phyloP scores from a whole-genome alignment of 2,888 invertebrate genomes.

The Diogma glabrata region DNA sequence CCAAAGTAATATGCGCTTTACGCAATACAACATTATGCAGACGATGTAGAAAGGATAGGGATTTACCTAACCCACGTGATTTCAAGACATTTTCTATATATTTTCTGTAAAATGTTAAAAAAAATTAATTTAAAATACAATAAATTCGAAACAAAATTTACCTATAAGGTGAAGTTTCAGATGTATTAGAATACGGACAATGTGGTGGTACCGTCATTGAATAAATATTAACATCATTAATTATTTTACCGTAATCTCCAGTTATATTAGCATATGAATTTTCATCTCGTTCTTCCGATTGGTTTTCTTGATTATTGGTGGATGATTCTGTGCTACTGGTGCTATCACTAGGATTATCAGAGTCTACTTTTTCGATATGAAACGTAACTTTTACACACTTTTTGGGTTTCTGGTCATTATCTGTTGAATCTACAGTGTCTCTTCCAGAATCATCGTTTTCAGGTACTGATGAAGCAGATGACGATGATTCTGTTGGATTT shows the following conservation, averaged over 20 bases:
- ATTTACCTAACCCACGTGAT: slow-evolving; percentile 72
- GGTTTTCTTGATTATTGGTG: not conserved
- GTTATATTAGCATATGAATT: too few species aligned
- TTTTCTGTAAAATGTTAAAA: too few species aligned
- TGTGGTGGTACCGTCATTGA: too few species aligned
- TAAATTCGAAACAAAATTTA: too few species aligned
- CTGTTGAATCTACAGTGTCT: slow-evolving; percentile 14
- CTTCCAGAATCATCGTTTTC: slow-evolving; percentile 31
- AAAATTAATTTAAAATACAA: too few species aligned
- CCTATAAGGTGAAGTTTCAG: too few species aligned
- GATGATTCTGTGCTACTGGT: slow-evolving; percentile 35
- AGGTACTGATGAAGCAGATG: slow-evolving; percentile 32
- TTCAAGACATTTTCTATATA: slow-evolving; percentile 82
- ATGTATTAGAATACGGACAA: too few species aligned
- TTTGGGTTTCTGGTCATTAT: not conserved
- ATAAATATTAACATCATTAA: slow-evolving; percentile 37
- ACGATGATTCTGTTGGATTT: slow-evolving; percentile 28
- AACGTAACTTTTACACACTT: slow-evolving; percentile 31
- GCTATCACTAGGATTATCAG: slow-evolving; percentile 31
- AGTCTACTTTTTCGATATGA: slow-evolving; percentile 26
- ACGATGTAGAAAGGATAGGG: slow-evolving; percentile 65
- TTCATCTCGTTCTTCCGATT: too few species aligned
- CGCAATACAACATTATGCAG: slow-evolving; percentile 55
- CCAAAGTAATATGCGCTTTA: slow-evolving; percentile 59
- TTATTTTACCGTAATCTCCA: slow-evolving; percentile 18